phyloP scores from a whole-genome alignment of 2,888 invertebrate species.

The Eristalis pertinax region DNA sequence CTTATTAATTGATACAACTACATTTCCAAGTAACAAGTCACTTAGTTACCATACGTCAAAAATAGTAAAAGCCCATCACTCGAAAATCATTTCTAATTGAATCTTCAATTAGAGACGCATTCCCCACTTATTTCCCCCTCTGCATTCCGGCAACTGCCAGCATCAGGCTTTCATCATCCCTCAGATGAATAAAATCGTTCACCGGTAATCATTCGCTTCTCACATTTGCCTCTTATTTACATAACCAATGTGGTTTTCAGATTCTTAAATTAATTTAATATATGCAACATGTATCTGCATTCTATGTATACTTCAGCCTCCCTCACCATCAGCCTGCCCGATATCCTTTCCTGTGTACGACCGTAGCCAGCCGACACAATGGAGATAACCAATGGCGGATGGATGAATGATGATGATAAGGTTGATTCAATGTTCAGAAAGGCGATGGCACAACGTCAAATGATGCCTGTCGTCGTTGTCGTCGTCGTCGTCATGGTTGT shows the following conservation, averaged over 20 bases:
- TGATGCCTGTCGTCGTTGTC: conserved; percentile 65
- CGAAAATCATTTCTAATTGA: conserved; percentile 37
- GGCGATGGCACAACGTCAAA: conserved; percentile 67
- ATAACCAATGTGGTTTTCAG: conserved; percentile 65
- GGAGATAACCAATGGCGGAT: conserved; percentile 56
- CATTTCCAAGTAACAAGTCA: background rate
- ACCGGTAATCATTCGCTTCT: conserved; percentile 56
- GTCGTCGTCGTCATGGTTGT: conserved; percentile 62
- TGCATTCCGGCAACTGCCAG: background rate
- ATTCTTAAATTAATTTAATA: conserved; percentile 71
- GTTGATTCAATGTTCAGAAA: conserved; percentile 48
- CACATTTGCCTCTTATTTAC: conserved; percentile 59
- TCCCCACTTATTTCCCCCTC: conserved; percentile 19
- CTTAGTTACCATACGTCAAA: background rate
- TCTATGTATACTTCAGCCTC: conserved; percentile 22
- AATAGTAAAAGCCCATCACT: background rate
- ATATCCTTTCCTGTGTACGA: conserved; percentile 1
- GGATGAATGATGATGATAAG: conserved; percentile 70
- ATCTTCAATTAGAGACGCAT: conserved; percentile 53
- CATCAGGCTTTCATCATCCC: background rate
- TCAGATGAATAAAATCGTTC: conserved; percentile 40
- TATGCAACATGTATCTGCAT: conserved; percentile 68
- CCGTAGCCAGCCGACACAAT: conserved; percentile 25
- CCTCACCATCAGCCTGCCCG: conserved; percentile 12
- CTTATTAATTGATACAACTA: background rate